These are phyloP conservation scores for Zaprionus ghesquierei DNA, from an alignment of 1,140 invertebrate species.

Conservation along the genomic window DNA sequence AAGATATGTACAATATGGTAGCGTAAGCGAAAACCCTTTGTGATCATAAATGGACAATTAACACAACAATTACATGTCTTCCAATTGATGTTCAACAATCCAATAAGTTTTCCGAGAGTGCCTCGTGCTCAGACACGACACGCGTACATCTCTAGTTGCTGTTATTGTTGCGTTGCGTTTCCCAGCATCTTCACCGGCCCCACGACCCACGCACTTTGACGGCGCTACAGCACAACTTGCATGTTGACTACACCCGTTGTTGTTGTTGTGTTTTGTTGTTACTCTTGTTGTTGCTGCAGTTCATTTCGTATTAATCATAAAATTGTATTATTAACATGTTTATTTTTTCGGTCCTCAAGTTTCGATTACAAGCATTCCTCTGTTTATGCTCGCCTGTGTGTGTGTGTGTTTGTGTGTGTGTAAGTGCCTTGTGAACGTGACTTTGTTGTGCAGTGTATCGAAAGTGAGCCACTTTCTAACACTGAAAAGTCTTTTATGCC, in stretches of 20 bases:
- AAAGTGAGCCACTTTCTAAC: slow-evolving; percentile 77
- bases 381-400: slow-evolving; percentile 25
- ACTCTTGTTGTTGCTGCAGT: slow-evolving; percentile 40
- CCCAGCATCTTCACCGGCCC: slow-evolving; percentile 39
- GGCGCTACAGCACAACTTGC: slow-evolving; percentile 53
- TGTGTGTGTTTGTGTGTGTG: slow-evolving; percentile 7
- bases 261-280: slow-evolving; percentile 23
- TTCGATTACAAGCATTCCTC: slow-evolving; percentile 75
- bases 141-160: not conserved
- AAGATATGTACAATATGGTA: too few relatives aligned
- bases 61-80: too few relatives aligned
- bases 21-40: too few relatives aligned
- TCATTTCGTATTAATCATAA: slow-evolving; percentile 78
- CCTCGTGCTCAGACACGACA: not conserved
- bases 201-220: slow-evolving; percentile 63
- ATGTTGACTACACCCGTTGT: slow-evolving; percentile 24
- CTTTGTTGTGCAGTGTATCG: slow-evolving; percentile 65
- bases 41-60: too few relatives aligned
- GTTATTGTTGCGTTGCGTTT: slow-evolving; percentile 14
- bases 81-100: not conserved
- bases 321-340: slow-evolving; percentile 80
- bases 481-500: slow-evolving; percentile 56
- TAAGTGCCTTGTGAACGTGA: slow-evolving; percentile 45
- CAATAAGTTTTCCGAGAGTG: too few relatives aligned
- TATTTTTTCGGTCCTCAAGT: slow-evolving; percentile 77